Base-by-base conservation (phyloP, 1,140 invertebrate species). In the Musca domestica region DNA sequence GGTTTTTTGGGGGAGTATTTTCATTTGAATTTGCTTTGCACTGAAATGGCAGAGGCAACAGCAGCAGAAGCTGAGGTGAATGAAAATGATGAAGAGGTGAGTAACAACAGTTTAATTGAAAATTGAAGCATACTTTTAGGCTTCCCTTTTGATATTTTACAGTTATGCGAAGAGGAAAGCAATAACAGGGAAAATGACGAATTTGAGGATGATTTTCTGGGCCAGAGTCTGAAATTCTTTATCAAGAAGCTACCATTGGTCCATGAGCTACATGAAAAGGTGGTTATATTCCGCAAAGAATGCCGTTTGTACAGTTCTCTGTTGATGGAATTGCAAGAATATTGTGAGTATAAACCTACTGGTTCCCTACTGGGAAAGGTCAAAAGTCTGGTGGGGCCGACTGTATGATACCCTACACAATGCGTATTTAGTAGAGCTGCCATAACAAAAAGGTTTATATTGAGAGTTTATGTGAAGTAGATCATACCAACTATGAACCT, bases 1-100 rank as follows among this genome's bases (percentile, higher is more conserved):
- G 77, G 77, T 2, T 80, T 76, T 71, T 71, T 80, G 7, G 77
- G 77, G 22, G 76, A 80, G 65, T 80, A 80, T 69, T 80, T 77
- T 71, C 61, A 66, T 22, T 19, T 69, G 46, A 7, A 25, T 2
- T 30, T 61, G 65, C n/a, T 4, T 19, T 66, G 20, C 15, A 67
- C 10, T 20, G 30, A 41, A 41, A 41, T 41, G 12, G 34, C 34
- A 10, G 34, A 5, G 12, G 34, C 10, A 41, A 10, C 6, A 41
- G 27, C 27, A 30, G 27, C 27, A 30, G 34, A 22, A 14, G 52
- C 6, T 23, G 52, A 15, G 30, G 5, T 25, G 5, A 34, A 58
- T 67, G 30, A 46, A n/a, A n/a, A n/a, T 20, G 34, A 61, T 34
- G 22, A 48, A 41, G 48, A 61, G 54, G 66, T 67, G 30, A 58